These are phyloP conservation scores for Heterodera schachtii DNA, from an alignment of 1,140 invertebrate species.

Conservation along the genomic window DNA sequence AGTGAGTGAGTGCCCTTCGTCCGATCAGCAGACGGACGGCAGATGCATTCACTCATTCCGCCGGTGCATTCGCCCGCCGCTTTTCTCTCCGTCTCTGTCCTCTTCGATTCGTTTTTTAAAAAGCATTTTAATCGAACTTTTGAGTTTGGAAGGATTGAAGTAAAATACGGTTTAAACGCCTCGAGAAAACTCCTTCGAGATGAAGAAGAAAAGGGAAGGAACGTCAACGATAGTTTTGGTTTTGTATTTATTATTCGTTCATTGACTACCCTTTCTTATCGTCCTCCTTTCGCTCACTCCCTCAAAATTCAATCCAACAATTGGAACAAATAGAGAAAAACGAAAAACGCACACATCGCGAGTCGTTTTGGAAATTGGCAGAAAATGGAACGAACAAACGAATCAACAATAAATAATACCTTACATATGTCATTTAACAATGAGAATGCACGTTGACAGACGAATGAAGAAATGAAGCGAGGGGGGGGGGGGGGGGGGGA, in stretches of 20 bases:
- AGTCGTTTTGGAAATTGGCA: neutral
- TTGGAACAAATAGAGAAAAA: constrained; percentile 1
- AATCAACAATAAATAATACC: too few species aligned
- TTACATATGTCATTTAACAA: too few species aligned
- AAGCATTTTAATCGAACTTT: neutral
- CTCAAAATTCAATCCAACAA: neutral
- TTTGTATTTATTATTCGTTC: too few species aligned
- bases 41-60: neutral
- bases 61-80: neutral
- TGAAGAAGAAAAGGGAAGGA: neutral
- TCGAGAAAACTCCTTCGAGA: neutral
- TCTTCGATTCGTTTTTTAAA: too few species aligned
- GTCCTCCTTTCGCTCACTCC: neutral
- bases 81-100: neutral
- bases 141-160: neutral
- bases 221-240: too few species aligned
- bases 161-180: neutral
- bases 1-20: neutral
- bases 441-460: too few species aligned
- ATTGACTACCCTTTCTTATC: too few species aligned
- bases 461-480: too few species aligned
- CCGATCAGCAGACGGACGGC: neutral
- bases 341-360: neutral
- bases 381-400: neutral
- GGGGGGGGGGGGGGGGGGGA: too few species aligned